Base-by-base conservation (phyloP, 2,797 vertebrate species). In the Loriculus beryllinus region DNA sequence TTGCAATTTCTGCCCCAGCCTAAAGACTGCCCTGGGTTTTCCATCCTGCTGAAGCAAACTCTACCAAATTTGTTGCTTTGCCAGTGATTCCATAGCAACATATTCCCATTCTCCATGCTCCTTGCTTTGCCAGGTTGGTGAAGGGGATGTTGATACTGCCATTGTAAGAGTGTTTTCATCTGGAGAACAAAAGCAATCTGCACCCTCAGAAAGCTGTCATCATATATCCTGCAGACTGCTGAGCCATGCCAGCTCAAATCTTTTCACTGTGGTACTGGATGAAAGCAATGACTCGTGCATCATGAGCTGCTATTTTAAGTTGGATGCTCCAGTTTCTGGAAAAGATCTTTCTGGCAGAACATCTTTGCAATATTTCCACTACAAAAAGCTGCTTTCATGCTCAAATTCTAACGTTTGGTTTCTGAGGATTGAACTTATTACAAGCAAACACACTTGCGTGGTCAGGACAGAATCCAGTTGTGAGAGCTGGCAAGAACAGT, bases 131-230 rank as follows among this genome's bases (percentile, higher is more conserved):
- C 90, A 89, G 51, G 47, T n/a, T 92, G 83, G 68, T 93, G 89
- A 88, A 95, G 60, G 52, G 35, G 86, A 85, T 95, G 93, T 96
- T 96, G 92, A 88, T 92, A 43, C 94, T 96, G 78, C 42, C 91
- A 80, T 59, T 75, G 71, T 57, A 87, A 90, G 60, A 94, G 68
- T 92, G 69, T 92, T 96, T 96, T 95, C 94, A 94, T 94, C 86
- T 93, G 95, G 81, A 95, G 88, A 95, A 96, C 90, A 96, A 96
- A 95, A 96, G 94, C 93, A 92, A 78, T 94, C 81, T 90, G 90
- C 83, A 64, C 78, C 81, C 81, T 95, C 60, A 82, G 90, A 96
- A 94, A 95, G 75, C 94, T 95, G 96, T 96, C 95, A 92, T 82
- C 54, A 0, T 90, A 75, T 86, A 90, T 95, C 82, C 92, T 90